Conservation (phyloP, 2,888 invertebrate species). For the Eudemis profundana region DNA sequence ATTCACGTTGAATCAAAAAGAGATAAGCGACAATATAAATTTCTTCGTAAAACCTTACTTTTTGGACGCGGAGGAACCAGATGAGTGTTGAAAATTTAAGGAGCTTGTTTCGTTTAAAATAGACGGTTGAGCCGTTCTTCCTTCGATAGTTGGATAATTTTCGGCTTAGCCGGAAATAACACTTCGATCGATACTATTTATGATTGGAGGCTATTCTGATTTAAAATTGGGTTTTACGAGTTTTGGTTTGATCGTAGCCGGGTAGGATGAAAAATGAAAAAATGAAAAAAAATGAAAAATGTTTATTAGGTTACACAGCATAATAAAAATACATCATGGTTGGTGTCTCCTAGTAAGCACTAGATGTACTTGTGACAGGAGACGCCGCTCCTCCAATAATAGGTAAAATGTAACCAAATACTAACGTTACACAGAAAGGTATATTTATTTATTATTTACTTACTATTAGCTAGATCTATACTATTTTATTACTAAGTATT, state of each 20-base stretch:
- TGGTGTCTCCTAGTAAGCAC: no score
- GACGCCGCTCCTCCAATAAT: no score
- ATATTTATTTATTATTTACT: no score
- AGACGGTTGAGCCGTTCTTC: constrained; percentile 19
- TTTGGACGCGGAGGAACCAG: not conserved
- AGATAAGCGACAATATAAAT: constrained; percentile 17
- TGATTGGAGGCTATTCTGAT: constrained; percentile 20
- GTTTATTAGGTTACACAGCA: no score
- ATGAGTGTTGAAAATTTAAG: not conserved
- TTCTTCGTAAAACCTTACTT: not conserved
- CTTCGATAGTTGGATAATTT: not conserved
- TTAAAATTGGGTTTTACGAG: constrained; percentile 21
- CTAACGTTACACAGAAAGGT: no score
- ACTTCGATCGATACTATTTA: constrained; percentile 38
- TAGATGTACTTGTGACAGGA: no score
- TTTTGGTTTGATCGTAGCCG: constrained; percentile 12
- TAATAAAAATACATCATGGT: no score
- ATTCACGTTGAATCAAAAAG: constrained; percentile 2
- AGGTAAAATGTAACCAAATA: no score
- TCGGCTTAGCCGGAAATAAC: constrained; percentile 40
- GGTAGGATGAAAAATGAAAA: no score
- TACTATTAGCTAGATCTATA: no score
- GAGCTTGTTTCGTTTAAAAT: not conserved
- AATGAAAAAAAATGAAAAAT: no score
- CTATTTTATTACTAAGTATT: no score